Evolutionary conservation across 2,797 vertebrate genomes (phyloP), one percentile per base, ranked within the genome.

Genomic region (Pogonophryne albipinna): DNA sequence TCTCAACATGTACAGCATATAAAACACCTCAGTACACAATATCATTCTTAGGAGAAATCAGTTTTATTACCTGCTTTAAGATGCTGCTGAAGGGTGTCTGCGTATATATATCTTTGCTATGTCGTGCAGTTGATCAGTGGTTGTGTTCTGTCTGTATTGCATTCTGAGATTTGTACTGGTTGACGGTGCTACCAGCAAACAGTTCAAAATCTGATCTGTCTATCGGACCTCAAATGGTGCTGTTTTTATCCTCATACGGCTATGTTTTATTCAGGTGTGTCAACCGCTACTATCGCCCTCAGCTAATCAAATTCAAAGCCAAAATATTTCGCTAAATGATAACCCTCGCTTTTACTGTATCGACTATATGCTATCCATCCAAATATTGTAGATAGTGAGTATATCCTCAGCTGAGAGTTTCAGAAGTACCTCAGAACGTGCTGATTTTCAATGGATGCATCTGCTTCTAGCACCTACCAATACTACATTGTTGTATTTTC

Each of bases 211-310:
- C 88, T 89, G 92, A 93, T 93, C 89, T 93, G 89, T 92, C 90
- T 93, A 81, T 93, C 91, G 93, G 94, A 95, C 95, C 95, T 95
- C 95, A 95, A 93, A 95, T 87, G 95, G 95, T 96, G 95, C 95
- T 95, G 94, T 94, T 95, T 93, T 91, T 92, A 92, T 89, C 86
- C 91, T 90, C 88, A 90, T 91, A 83, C 88, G 78, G 87, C 89
- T 91, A 79, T 89, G 84, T 91, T 90, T 87, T 90, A 91, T 91
- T 88, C 89, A 92, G 89, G 91, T 90, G 91, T 87, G 88, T 92
- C 81, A 76, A 86, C 85, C 82, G 71, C 91, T 86, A 82, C 87
- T 89, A 82, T 83, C 34, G 81, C 89, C 90, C 88, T 89, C 88
- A 86, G 83, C 88, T 89, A 87, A 87, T 91, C 88, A 84, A 58